Base-by-base conservation (phyloP, 2,113 vertebrate species). In the Cercocebus atys region DNA sequence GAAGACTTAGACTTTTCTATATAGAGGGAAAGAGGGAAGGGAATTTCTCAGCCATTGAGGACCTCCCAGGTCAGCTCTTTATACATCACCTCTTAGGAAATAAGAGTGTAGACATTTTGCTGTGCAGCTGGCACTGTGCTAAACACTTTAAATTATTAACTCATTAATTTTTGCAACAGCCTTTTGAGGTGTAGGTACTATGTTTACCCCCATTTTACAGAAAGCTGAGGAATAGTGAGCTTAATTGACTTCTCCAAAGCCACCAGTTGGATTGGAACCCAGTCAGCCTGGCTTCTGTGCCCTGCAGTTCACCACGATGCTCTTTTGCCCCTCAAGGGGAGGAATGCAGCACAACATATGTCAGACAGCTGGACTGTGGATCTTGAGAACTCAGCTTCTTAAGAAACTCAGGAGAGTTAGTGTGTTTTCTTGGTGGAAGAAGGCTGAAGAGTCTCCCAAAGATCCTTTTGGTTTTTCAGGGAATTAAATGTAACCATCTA, bases 291-390 rank as follows among this genome's bases (percentile, higher is more conserved):
- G 16, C 5, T 45, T 18, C 20, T 0, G 47, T 25, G 23, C 27
- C 32, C 20, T 35, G 32, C 7, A 20, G 61, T 78, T 72, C 10
- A 13, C 14, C 11, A 22, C 35, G 70, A 16, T 40, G 35, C 3
- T 12, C 1, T 59, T 90, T 73, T 38, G 70, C 50, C 64, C 55
- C 35, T 61, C 0, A 0, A 73, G 40, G 30, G 12, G 70, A 75
- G 68, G n/a, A 80, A 64, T 89, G 47, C 45, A 59, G 86, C 52
- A 64, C 30, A 68, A 32, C 97, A 98, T 95, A 75, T 97, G 97
- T 80, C 88, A 32, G 61, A 66, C 97, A 98, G 97, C 94, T 98
- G 98, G 61, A 35, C 8, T 70, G 8, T 64, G 79, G 68, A 50
- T 95, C 84, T 38, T 20, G 12, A 72, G 76, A 52, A 70, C 20